Conservation (phyloP, 2,113 vertebrate genomes). For the Myanophis thanlyinensis region DNA sequence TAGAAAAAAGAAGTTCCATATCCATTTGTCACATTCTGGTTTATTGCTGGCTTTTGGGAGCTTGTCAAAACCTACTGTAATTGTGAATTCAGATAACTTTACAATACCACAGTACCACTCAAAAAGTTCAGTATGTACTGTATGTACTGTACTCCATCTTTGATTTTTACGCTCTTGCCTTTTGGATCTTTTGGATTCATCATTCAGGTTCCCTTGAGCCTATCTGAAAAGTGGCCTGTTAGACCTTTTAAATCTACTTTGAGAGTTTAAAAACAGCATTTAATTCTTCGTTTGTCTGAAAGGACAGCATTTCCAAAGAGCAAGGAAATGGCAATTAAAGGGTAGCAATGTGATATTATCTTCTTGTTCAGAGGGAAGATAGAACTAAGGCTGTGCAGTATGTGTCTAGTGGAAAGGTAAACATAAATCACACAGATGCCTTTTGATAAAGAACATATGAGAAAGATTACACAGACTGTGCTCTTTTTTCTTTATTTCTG, state of each 20-base stretch:
- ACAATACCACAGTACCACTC: background rate
- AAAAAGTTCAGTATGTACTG: background rate
- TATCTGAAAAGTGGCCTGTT: background rate
- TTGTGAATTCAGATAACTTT: background rate
- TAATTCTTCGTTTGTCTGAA: background rate
- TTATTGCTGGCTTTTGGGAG: background rate
- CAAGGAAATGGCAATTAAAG: background rate
- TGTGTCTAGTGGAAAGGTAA: background rate
- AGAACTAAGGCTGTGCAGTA: background rate
- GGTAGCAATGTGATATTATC: background rate
- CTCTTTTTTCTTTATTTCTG: background rate
- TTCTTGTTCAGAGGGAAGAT: background rate
- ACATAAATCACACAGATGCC: background rate
- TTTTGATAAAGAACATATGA: background rate
- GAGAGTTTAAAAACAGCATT: background rate
- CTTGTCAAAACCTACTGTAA: background rate
- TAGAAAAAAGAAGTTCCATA: background rate
- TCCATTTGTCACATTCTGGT: background rate
- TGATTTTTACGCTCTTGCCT: background rate
- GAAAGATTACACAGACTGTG: background rate
- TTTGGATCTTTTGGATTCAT: background rate
- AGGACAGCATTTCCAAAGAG: background rate
- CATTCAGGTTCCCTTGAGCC: background rate
- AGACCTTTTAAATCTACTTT: background rate
- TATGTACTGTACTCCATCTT: background rate